These are phyloP conservation scores for Augochlora pura DNA, from an alignment of 1,140 invertebrate genomes.

Conservation along the genomic window DNA sequence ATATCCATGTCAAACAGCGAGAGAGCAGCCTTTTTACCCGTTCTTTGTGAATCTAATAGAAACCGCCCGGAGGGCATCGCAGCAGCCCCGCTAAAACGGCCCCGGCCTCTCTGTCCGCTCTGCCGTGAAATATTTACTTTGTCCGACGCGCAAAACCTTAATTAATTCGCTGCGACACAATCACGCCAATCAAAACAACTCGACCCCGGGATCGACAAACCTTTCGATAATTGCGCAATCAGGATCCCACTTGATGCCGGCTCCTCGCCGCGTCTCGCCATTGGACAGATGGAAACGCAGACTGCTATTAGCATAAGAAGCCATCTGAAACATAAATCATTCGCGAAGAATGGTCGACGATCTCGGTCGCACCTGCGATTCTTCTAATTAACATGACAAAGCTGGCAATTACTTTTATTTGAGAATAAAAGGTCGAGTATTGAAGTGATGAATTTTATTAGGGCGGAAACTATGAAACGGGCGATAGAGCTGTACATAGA, in stretches of 20 bases:
- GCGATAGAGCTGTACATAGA: too few species aligned
- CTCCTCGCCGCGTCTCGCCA: too few species aligned
- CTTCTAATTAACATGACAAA: background rate
- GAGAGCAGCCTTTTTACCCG: background rate
- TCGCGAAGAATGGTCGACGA: background rate
- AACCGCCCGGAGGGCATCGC: background rate
- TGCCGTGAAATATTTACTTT: conserved; percentile 26
- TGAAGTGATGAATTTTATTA: too few species aligned
- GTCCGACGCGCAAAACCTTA: background rate
- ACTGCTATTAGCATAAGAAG: background rate
- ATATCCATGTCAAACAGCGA: conserved; percentile 52
- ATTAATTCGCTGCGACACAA: conserved; percentile 13
- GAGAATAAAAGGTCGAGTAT: too few species aligned
- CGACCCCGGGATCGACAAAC: background rate
- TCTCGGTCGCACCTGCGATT: background rate
- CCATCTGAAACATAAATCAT: conserved; percentile 8
- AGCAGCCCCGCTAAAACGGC: conserved; percentile 18
- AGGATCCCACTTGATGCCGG: background rate
- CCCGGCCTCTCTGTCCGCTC: conserved; percentile 2
- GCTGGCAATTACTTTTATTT: too few species aligned
- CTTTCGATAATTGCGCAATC: background rate
- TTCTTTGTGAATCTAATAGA: conserved; percentile 32
- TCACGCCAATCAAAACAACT: background rate
- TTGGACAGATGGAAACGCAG: background rate
- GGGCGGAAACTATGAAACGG: too few species aligned